phyloP scores from a whole-genome alignment of 2,888 invertebrate species.

The Eulithis testata region DNA sequence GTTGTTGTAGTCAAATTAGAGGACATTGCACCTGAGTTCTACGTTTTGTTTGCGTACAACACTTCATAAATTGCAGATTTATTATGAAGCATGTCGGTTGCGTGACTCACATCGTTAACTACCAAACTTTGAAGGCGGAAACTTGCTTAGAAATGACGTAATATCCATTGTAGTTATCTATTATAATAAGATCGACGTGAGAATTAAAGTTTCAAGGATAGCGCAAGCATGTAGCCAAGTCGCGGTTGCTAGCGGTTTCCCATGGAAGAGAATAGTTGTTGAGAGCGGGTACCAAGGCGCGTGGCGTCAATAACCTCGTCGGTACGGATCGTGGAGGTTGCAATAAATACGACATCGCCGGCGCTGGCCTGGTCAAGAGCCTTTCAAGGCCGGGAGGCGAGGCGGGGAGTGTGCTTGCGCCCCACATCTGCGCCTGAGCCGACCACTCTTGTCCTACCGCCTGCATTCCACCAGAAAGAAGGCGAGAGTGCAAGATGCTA shows the following conservation, averaged over 20 bases:
- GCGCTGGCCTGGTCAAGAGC: conserved; percentile 83
- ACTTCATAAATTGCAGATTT: conserved; percentile 62
- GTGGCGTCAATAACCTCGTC: conserved; percentile 82
- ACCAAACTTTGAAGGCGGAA: conserved; percentile 81
- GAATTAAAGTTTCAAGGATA: conserved; percentile 79
- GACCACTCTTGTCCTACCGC: conserved; percentile 68
- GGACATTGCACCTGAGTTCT: conserved; percentile 56
- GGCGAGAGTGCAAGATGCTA: conserved; percentile 44
- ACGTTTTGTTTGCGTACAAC: conserved; percentile 48
- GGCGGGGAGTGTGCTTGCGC: conserved; percentile 76
- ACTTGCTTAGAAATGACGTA: conserved; percentile 80
- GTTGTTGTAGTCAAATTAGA: conserved; percentile 44
- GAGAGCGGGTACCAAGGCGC: conserved; percentile 59
- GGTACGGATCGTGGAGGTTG: conserved; percentile 82
- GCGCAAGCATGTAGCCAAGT: conserved; percentile 59
- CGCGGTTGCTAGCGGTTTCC: conserved; percentile 57
- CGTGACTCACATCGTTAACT: conserved; percentile 80
- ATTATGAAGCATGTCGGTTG: conserved; percentile 70
- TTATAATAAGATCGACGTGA: conserved; percentile 79
- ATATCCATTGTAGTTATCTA: conserved; percentile 80
- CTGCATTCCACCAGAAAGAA: conserved; percentile 69
- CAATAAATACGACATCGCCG: conserved; percentile 82
- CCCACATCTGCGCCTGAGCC: conserved; percentile 74
- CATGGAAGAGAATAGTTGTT: conserved; percentile 69
- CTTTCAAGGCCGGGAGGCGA: conserved; percentile 83